These are phyloP conservation scores for Bhutanitis thaidina DNA, from an alignment of 2,888 invertebrate genomes.

Conservation along the genomic window DNA sequence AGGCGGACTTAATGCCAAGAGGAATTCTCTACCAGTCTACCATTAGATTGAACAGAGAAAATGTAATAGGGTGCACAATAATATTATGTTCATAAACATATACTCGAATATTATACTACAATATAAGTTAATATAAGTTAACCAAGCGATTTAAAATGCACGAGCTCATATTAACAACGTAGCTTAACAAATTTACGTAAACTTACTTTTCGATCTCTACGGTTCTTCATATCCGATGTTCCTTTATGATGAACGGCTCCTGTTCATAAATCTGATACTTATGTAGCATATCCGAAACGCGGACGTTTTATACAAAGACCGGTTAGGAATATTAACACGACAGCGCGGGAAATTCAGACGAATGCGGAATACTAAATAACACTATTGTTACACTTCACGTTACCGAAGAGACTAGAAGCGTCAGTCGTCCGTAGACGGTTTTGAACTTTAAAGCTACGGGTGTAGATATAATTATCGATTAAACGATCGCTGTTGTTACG, in stretches of 20 bases:
- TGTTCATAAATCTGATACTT: slow-evolving; percentile 23
- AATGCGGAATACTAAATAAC: slow-evolving; percentile 52
- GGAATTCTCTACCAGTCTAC: no score
- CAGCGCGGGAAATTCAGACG: slow-evolving; percentile 59
- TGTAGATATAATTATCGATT: slow-evolving; percentile 22
- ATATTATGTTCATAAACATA: no score
- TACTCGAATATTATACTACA: no score
- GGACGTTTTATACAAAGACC: slow-evolving; percentile 46
- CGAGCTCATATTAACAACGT: no score
- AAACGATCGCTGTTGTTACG: slow-evolving; percentile 15
- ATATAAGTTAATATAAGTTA: no score
- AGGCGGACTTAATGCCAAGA: no score
- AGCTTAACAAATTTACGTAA: no score
- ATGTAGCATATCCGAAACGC: slow-evolving; percentile 30
- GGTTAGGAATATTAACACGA: slow-evolving; percentile 57
- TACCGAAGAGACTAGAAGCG: slow-evolving; percentile 4
- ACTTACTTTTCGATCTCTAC: no score
- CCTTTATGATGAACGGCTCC: slow-evolving; percentile 17
- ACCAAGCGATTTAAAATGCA: no score
- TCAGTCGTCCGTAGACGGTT: slow-evolving; percentile 13
- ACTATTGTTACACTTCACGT: slow-evolving; percentile 40
- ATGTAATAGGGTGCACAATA: no score
- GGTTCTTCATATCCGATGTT: no score
- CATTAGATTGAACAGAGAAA: no score
- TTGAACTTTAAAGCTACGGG: slow-evolving; percentile 13